These are phyloP conservation scores for Drosophila neonasuta DNA, from an alignment of 2,888 invertebrate species.

Conservation along the genomic window DNA sequence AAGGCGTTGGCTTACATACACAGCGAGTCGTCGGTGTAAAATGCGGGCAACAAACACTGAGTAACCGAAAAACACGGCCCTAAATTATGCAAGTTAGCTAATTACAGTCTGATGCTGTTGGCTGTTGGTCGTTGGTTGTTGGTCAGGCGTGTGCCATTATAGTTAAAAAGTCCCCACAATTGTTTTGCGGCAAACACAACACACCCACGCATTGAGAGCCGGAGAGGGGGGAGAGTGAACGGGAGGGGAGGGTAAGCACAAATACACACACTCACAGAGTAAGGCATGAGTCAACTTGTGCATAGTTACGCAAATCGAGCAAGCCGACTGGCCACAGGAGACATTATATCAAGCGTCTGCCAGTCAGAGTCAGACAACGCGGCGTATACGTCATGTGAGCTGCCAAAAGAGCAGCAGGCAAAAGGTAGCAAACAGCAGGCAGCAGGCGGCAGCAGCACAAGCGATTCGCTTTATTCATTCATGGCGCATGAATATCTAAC, in stretches of 20 bases:
- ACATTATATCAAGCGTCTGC: slow-evolving; percentile 60
- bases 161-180: slow-evolving; percentile 47
- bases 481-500: slow-evolving; percentile 64
- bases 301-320: slow-evolving; percentile 69
- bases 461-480: slow-evolving; percentile 70
- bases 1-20: slow-evolving; percentile 36
- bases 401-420: slow-evolving; percentile 45
- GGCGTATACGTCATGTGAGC: slow-evolving; percentile 62
- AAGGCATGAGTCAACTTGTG: slow-evolving; percentile 68
- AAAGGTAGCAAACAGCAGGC: slow-evolving; percentile 42
- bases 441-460: slow-evolving; percentile 24
- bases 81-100: slow-evolving; percentile 67
- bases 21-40: slow-evolving; percentile 18
- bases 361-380: slow-evolving; percentile 57
- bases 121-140: slow-evolving; percentile 8
- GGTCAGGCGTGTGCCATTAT: slow-evolving; percentile 44
- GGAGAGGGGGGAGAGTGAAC: not conserved
- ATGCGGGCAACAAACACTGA: slow-evolving; percentile 21
- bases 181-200: slow-evolving; percentile 42
- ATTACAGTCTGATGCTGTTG: slow-evolving; percentile 62
- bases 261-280: slow-evolving; percentile 12
- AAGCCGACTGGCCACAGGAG: slow-evolving; percentile 61
- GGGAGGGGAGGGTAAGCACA: not conserved
- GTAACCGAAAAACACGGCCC: slow-evolving; percentile 32
- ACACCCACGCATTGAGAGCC: slow-evolving; percentile 27